Conservation (phyloP, 2,113 vertebrate genomes). For the Barbus barbus region DNA sequence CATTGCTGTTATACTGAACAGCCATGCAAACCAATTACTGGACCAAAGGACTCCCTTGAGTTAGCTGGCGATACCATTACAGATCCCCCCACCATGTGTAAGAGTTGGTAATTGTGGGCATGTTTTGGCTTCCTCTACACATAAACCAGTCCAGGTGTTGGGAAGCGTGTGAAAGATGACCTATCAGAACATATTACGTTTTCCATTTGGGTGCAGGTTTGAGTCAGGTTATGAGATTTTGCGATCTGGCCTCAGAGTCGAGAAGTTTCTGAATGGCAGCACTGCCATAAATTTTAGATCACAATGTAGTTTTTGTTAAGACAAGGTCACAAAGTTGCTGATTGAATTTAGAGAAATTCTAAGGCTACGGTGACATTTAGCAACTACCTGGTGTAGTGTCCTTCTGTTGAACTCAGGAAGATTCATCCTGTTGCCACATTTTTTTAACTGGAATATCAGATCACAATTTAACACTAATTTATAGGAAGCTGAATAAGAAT, state of each 20-base stretch:
- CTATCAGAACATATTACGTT: conserved; percentile 20
- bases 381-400: background rate
- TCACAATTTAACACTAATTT: no score
- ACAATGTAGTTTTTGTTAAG: conserved; percentile 34
- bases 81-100: background rate
- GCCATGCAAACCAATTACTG: conserved; percentile 4
- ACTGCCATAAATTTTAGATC: conserved; percentile 8
- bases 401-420: background rate
- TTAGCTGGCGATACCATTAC: background rate
- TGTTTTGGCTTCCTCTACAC: background rate
- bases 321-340: conserved; percentile 28
- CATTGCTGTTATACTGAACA: background rate
- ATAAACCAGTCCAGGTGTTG: conserved; percentile 7
- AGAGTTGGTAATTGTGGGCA: conserved; percentile 1
- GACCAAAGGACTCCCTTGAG: background rate
- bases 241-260: background rate
- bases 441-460: no score
- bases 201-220: background rate
- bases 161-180: conserved; percentile 5
- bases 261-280: conserved; percentile 18
- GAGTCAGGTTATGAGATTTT: conserved; percentile 15
- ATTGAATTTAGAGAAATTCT: conserved; percentile 5
- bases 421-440: background rate
- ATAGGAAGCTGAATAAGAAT: no score
- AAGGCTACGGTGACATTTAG: conserved; percentile 19